phyloP scores from a whole-genome alignment of 2,888 invertebrate genomes.

The Drosophila nr. fundita region DNA sequence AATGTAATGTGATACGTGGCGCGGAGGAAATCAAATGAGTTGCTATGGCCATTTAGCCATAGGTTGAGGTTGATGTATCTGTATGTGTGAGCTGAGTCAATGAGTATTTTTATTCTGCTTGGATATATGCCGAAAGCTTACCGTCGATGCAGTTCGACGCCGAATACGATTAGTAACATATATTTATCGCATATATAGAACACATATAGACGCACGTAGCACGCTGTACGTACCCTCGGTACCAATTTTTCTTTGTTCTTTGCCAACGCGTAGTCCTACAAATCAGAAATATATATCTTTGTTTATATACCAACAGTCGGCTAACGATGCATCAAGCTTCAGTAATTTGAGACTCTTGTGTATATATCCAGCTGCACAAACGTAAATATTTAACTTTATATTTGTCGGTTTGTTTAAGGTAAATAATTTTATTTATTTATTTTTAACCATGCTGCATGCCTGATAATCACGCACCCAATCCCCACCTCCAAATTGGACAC shows the following conservation, averaged over 20 bases:
- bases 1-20: constrained; percentile 63
- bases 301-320: background rate
- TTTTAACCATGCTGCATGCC: background rate
- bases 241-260: background rate
- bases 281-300: background rate
- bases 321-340: background rate
- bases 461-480: background rate
- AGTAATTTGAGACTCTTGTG: background rate
- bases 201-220: background rate
- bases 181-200: background rate
- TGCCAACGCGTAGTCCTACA: background rate
- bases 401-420: background rate
- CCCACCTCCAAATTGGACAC: constrained; percentile 47
- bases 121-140: constrained; percentile 4
- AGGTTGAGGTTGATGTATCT: constrained; percentile 51
- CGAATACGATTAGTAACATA: background rate
- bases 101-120: background rate
- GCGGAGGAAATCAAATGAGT: constrained; percentile 56
- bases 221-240: background rate
- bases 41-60: constrained; percentile 1
- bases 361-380: background rate
- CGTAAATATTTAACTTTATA: background rate
- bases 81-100: constrained; percentile 1
- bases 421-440: background rate
- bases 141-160: background rate